phyloP scores from a whole-genome alignment of 2,113 vertebrate species.

The Poeciliopsis turrubarensis region DNA sequence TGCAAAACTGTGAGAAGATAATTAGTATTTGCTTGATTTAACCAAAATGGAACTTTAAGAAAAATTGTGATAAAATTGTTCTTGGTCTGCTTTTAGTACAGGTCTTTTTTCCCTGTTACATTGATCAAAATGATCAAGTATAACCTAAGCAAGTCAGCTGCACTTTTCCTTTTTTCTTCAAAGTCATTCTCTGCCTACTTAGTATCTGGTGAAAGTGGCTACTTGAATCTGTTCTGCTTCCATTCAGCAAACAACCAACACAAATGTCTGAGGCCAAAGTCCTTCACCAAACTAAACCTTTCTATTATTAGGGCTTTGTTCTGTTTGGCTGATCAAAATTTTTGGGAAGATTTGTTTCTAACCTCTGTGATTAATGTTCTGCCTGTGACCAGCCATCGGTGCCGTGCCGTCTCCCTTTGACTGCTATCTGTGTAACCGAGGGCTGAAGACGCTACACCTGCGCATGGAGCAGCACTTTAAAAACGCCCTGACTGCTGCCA shows the following conservation, averaged over 20 bases:
- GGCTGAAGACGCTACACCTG: constrained; percentile 90
- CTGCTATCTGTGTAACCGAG: constrained; percentile 90
- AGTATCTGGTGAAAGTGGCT: constrained; percentile 5
- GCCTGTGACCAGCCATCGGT: constrained; percentile 82
- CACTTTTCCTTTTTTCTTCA: not conserved
- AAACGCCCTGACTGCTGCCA: constrained; percentile 84
- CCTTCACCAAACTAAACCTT: constrained; percentile 12
- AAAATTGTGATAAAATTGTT: not conserved
- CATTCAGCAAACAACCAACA: constrained; percentile 17
- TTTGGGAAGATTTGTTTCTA: constrained; percentile 22
- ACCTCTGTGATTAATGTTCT: not conserved
- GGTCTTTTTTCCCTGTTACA: not conserved
- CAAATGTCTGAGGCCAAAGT: constrained; percentile 4
- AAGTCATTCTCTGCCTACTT: not conserved
- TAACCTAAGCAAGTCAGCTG: not conserved
- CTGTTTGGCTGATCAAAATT: constrained; percentile 22
- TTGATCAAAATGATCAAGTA: not conserved
- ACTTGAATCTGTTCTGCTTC: constrained; percentile 32
- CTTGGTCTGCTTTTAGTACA: not conserved
- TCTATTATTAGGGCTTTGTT: constrained; percentile 14
- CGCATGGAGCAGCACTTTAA: constrained; percentile 92
- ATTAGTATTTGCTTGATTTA: not conserved
- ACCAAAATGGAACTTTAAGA: not conserved
- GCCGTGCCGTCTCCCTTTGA: constrained; percentile 92
- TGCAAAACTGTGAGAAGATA: constrained; percentile 87